Conservation (phyloP, 2,797 vertebrate genomes). For the Vireo griseus region DNA sequence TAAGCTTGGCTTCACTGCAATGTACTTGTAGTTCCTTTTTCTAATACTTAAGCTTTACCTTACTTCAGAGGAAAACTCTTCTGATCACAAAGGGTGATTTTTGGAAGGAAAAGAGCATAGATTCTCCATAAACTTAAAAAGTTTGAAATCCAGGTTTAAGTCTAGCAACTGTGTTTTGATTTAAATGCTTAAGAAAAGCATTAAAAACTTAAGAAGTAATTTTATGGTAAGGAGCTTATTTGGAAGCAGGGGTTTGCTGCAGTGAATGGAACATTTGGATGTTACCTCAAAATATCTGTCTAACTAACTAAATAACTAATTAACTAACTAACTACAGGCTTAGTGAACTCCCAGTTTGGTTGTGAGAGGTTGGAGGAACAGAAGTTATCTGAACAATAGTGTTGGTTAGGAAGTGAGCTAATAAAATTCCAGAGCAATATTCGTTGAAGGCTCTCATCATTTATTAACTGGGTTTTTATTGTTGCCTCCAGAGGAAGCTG, state of each 20-base stretch:
- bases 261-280: not conserved
- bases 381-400: not conserved
- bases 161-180: not conserved
- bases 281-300: not conserved
- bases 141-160: not conserved
- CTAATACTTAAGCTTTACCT: not conserved
- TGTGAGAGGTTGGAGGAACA: not conserved
- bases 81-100: not conserved
- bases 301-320: not conserved
- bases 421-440: not conserved
- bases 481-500: not conserved
- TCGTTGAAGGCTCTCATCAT: not conserved
- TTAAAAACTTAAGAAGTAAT: not conserved
- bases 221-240: not conserved
- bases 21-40: not conserved
- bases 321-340: not conserved
- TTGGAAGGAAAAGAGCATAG: not conserved
- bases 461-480: not conserved
- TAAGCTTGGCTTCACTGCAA: not conserved
- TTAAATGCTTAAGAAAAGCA: not conserved
- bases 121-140: not conserved
- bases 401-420: not conserved
- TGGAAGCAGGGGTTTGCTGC: not conserved
- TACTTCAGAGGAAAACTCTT: not conserved
- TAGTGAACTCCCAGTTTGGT: not conserved